phyloP scores from a whole-genome alignment of 2,113 vertebrate genomes.

The Laterallus jamaicensis region DNA sequence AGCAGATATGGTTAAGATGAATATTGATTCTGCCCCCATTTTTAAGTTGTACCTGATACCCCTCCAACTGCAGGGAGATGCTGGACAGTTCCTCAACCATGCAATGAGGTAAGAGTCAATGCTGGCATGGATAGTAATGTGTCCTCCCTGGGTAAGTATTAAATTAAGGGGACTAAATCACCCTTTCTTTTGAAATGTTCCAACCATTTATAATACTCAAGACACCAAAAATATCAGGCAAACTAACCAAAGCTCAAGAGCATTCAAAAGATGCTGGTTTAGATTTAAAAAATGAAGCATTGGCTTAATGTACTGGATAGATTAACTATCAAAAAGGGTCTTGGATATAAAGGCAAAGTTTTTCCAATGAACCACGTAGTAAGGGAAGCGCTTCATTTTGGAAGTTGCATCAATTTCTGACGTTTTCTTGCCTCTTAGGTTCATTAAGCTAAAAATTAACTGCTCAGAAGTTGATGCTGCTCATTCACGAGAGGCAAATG shows the following conservation, averaged over 20 bases:
- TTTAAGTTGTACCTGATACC: accelerated
- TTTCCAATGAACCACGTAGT: not conserved
- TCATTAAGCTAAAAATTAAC: not conserved
- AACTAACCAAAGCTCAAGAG: not conserved
- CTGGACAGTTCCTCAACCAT: not conserved
- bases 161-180: not conserved
- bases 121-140: not conserved
- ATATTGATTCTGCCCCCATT: not conserved
- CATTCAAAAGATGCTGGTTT: not conserved
- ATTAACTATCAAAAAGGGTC: not conserved
- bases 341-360: not conserved
- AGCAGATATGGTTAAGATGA: not conserved
- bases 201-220: not conserved
- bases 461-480: not conserved
- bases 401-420: not conserved
- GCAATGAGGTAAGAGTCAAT: not conserved
- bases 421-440: not conserved
- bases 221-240: not conserved
- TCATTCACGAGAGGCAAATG: not conserved
- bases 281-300: not conserved
- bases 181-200: not conserved
- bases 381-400: not conserved
- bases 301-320: not conserved
- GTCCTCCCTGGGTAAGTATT: not conserved
- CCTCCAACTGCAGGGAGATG: not conserved